phyloP scores from a whole-genome alignment of 1,140 invertebrate species.

The Oryctes rhinoceros region DNA sequence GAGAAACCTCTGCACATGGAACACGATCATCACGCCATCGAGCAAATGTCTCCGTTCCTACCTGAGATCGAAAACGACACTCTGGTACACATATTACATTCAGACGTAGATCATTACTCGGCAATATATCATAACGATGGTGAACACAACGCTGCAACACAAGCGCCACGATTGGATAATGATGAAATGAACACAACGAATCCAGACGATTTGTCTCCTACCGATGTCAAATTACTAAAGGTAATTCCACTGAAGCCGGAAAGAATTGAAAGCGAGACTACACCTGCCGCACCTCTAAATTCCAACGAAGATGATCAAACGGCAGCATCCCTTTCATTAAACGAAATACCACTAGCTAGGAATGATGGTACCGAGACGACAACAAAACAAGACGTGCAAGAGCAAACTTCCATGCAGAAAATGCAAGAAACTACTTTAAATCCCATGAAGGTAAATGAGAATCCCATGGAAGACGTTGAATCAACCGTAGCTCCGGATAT shows the following conservation, averaged over 20 bases:
- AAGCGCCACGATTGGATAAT: slow-evolving; percentile 55
- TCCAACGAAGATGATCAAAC: slow-evolving; percentile 45
- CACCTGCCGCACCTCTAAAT: neutral
- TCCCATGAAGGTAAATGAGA: slow-evolving; percentile 37
- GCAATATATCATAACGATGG: slow-evolving; percentile 10
- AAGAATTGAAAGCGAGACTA: slow-evolving; percentile 39
- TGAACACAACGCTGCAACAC: slow-evolving; percentile 34
- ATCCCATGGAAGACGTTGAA: slow-evolving; percentile 12
- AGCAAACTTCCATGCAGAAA: slow-evolving; percentile 34
- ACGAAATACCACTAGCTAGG: neutral
- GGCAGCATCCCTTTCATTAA: slow-evolving; percentile 26
- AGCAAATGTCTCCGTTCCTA: slow-evolving; percentile 71
- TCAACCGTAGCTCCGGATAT: slow-evolving; percentile 54
- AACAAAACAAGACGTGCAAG: neutral
- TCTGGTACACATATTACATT: slow-evolving; percentile 65
- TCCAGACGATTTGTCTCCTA: slow-evolving; percentile 54
- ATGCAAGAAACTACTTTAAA: slow-evolving; percentile 45
- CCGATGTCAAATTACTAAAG: slow-evolving; percentile 44
- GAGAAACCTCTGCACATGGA: neutral
- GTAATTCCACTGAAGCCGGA: slow-evolving; percentile 46
- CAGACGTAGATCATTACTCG: slow-evolving; percentile 51
- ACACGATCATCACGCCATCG: slow-evolving; percentile 37
- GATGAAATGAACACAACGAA: slow-evolving; percentile 60
- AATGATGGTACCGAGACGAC: neutral
- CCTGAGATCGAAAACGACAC: slow-evolving; percentile 69